Conservation (phyloP, 2,113 vertebrate species). For the Pheucticus melanocephalus region DNA sequence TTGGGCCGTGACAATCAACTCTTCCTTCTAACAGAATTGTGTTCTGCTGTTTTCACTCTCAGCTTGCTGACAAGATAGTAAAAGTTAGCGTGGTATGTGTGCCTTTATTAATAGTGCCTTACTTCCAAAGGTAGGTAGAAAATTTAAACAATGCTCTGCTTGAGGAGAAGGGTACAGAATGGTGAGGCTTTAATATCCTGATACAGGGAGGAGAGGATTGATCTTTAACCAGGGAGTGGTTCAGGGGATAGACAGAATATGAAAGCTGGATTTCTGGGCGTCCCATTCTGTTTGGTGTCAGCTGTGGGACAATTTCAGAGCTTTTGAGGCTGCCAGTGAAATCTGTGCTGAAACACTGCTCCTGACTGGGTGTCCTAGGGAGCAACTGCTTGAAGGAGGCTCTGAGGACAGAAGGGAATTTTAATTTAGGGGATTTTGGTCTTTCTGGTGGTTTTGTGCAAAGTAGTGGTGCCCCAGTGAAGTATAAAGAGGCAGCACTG, state of each 20-base stretch:
- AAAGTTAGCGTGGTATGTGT: not conserved
- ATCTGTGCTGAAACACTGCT: not conserved
- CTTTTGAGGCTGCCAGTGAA: not conserved
- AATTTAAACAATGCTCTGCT: not conserved
- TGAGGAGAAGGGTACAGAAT: not conserved
- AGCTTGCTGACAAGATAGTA: slow-evolving; percentile 27
- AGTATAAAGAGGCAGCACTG: not conserved
- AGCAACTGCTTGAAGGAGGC: not conserved
- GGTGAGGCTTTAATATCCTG: not conserved
- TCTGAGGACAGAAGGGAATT: not conserved
- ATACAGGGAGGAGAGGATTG: not conserved
- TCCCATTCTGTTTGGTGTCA: not conserved
- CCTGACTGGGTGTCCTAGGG: not conserved
- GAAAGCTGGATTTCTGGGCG: not conserved
- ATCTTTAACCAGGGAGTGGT: not conserved
- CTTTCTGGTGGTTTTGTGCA: not conserved
- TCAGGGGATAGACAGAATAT: not conserved
- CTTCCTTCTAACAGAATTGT: not conserved
- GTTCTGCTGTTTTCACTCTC: not conserved
- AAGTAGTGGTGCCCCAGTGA: not conserved
- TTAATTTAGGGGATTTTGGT: not conserved
- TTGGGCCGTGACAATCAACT: not conserved
- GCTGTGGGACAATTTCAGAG: not conserved
- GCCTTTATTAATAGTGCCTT: not conserved
- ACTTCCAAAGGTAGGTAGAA: not conserved